A percentile compares a stretch with the other conserved stretches of the same genome.
Conservation (phyloP, 2,797 vertebrate genomes). For the Melanotaenia nigrans region DNA sequence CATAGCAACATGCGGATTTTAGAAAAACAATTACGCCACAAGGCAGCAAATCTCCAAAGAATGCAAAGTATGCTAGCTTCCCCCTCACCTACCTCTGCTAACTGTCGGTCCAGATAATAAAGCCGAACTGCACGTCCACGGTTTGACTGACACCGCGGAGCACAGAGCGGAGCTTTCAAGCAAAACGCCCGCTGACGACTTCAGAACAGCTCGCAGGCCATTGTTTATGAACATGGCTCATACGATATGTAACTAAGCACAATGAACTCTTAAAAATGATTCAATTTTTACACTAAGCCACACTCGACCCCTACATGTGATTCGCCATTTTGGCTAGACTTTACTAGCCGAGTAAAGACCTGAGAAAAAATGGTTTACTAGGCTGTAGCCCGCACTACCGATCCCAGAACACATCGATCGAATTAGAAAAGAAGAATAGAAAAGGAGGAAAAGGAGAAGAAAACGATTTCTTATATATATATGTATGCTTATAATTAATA, state of each 20-base stretch:
- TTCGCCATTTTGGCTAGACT: conserved; percentile 77
- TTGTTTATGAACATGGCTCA: conserved; percentile 57
- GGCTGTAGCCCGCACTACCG: conserved; percentile 6
- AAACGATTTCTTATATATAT: no score
- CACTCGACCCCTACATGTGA: conserved; percentile 65
- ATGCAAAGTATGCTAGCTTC: not conserved
- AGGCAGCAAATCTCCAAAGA: not conserved
- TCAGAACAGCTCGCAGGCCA: conserved; percentile 65
- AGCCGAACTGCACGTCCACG: conserved; percentile 39
- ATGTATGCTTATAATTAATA: no score
- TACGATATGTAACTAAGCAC: accelerated
- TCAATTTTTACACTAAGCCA: not conserved
- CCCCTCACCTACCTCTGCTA: conserved; percentile 53
- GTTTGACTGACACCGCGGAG: conserved; percentile 13
- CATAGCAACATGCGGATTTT: not conserved
- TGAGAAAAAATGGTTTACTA: accelerated
- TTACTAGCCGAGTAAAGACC: conserved; percentile 36
- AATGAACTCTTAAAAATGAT: not conserved
- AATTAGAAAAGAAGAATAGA: not conserved
- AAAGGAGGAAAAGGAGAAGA: no score
- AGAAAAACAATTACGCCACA: accelerated
- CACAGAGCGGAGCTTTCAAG: conserved; percentile 57
- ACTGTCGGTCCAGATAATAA: conserved; percentile 9
- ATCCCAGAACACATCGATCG: conserved; percentile 66
- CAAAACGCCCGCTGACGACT: conserved; percentile 48